Evolutionary conservation across 2,113 vertebrate genomes (phyloP).

Genomic region (Eublepharis macularius): DNA sequence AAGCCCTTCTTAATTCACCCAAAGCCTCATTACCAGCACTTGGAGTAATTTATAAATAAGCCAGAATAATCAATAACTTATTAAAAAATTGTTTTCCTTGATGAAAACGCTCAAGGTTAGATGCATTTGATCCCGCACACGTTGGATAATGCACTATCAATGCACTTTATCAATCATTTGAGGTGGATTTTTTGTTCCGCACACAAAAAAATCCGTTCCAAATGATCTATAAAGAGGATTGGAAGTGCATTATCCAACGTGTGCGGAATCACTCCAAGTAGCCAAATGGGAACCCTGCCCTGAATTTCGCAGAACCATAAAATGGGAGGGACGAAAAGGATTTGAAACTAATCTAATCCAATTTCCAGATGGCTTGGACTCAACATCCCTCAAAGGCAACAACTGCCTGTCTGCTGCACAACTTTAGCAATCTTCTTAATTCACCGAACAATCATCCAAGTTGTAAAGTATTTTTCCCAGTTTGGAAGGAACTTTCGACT

Average conservation of each 20-base stretch:
- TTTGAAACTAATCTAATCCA: not conserved
- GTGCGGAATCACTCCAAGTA: no score
- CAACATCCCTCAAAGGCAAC: not conserved
- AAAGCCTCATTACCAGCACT: not conserved
- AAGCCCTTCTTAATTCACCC: not conserved
- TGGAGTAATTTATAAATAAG: not conserved
- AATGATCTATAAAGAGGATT: no score
- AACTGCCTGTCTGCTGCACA: not conserved
- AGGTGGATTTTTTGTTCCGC: no score
- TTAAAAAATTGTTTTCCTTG: not conserved
- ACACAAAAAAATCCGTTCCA: no score
- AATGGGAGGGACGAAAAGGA: not conserved
- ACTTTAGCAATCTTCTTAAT: not conserved
- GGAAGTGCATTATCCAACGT: no score
- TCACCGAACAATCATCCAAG: not conserved
- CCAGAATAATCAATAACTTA: not conserved
- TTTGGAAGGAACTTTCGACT: no score
- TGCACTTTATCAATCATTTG: no score
- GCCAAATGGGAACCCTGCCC: not conserved
- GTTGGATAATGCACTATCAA: no score
- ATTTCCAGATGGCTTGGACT: not conserved
- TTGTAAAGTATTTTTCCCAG: no score
- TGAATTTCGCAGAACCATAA: not conserved
- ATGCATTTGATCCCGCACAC: not conserved
- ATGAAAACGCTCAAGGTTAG: not conserved